These are phyloP conservation scores for Mastomys natalensis DNA, from an alignment of 2,113 vertebrate species.

Conservation along the genomic window DNA sequence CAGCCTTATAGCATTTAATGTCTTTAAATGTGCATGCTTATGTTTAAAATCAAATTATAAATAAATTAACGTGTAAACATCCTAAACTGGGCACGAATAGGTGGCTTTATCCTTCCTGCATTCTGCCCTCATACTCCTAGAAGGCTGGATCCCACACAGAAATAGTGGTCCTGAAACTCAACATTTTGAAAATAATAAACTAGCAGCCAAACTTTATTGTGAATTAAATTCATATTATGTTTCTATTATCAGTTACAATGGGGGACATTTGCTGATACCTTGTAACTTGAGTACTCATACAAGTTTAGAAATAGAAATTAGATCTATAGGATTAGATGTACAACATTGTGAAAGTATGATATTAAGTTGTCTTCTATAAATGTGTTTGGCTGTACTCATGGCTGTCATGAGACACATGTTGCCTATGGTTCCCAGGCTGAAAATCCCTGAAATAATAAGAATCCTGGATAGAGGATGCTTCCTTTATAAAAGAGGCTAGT, in stretches of 20 bases:
- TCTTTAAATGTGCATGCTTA: not conserved
- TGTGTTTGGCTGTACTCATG: not conserved
- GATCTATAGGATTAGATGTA: not conserved
- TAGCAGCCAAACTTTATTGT: not conserved
- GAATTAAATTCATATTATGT: not conserved
- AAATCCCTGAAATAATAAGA: not conserved
- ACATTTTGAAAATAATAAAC: not conserved
- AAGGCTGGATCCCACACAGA: not conserved
- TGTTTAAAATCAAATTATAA: not conserved
- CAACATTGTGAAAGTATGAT: not conserved
- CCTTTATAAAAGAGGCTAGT: not conserved
- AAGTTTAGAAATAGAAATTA: not conserved
- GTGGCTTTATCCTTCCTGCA: not conserved
- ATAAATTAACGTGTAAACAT: not conserved
- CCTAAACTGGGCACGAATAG: accelerated
- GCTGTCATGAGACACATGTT: not conserved
- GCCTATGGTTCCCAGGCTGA: not conserved
- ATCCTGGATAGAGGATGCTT: not conserved
- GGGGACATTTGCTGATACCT: not conserved
- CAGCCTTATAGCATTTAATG: not conserved
- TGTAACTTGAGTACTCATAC: not conserved
- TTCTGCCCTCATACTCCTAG: not conserved
- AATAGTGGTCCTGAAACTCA: not conserved
- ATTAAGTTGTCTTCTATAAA: not conserved
- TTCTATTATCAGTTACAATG: not conserved